Evolutionary conservation across 2,113 vertebrate genomes (phyloP).

Genomic region (Regulus satrapa): DNA sequence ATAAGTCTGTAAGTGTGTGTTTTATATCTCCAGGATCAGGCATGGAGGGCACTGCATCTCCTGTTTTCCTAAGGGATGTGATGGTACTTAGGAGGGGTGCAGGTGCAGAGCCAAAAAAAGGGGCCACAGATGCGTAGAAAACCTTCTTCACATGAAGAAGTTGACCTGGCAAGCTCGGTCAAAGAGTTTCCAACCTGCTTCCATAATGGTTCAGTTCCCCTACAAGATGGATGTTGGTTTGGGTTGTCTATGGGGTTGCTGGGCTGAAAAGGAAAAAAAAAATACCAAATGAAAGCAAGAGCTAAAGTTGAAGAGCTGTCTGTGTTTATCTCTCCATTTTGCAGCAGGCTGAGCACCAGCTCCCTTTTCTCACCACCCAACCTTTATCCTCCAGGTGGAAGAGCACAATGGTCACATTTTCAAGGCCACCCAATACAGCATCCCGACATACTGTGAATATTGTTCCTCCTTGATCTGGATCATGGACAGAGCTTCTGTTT

Average conservation of each 20-base stretch:
- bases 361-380: not conserved
- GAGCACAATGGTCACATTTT: constrained; percentile 99
- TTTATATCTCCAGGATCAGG: not conserved
- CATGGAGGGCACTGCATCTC: not conserved
- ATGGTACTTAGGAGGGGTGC: not conserved
- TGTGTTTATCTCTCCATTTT: not conserved
- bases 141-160: not conserved
- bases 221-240: not conserved
- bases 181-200: not conserved
- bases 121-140: not conserved
- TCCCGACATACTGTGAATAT: constrained; percentile 96
- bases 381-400: constrained; percentile 81
- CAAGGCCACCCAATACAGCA: constrained; percentile 97
- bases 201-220: rapidly evolving
- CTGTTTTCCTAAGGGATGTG: not conserved
- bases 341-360: not conserved
- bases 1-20: not conserved
- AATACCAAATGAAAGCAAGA: not conserved
- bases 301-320: not conserved
- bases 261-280: not conserved
- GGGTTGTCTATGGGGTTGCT: not conserved
- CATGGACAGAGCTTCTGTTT: constrained; percentile 97
- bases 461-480: constrained; percentile 99
- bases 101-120: not conserved
- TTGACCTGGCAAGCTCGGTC: not conserved